A percentile compares a stretch with the other conserved stretches of the same genome.
phyloP scores from a whole-genome alignment of 2,797 vertebrate genomes.

The Sebastes reedi region DNA sequence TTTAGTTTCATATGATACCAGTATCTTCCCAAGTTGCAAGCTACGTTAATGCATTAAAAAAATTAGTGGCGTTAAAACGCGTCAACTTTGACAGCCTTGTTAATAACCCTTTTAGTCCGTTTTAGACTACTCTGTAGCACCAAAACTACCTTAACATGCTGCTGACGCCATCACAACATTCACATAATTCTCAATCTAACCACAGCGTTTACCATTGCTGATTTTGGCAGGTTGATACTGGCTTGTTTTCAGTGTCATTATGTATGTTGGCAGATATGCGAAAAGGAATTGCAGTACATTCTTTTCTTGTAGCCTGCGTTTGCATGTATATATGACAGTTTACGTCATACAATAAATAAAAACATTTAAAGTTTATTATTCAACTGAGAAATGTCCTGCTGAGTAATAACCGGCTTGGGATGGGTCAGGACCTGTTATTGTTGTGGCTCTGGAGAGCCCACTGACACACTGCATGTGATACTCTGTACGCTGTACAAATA shows the following conservation, averaged over 20 bases:
- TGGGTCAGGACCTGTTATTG: neutral
- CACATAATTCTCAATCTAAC: neutral
- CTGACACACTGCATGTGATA: neutral
- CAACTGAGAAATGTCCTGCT: neutral
- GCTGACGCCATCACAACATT: neutral
- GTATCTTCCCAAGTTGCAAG: fast-evolving
- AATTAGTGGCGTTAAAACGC: too few species aligned
- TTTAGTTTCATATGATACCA: too few species aligned
- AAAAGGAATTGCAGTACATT: too few species aligned
- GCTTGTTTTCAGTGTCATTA: neutral
- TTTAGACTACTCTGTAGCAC: neutral
- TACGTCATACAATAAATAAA: neutral
- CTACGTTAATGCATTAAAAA: too few species aligned
- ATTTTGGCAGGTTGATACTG: neutral
- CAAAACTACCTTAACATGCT: neutral
- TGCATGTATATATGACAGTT: neutral
- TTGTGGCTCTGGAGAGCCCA: neutral
- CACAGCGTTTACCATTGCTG: neutral
- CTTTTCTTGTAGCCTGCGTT: neutral
- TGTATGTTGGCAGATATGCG: neutral
- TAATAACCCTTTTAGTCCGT: neutral
- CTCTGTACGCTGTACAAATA: slow-evolving; percentile 6
- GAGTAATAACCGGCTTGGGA: neutral
- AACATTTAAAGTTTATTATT: neutral
- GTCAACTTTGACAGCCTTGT: too few species aligned